A percentile compares a stretch with the other conserved stretches of the same genome.
Evolutionary conservation across 2,888 invertebrate species (phyloP).

Genomic region (Hofmannophila pseudospretella): DNA sequence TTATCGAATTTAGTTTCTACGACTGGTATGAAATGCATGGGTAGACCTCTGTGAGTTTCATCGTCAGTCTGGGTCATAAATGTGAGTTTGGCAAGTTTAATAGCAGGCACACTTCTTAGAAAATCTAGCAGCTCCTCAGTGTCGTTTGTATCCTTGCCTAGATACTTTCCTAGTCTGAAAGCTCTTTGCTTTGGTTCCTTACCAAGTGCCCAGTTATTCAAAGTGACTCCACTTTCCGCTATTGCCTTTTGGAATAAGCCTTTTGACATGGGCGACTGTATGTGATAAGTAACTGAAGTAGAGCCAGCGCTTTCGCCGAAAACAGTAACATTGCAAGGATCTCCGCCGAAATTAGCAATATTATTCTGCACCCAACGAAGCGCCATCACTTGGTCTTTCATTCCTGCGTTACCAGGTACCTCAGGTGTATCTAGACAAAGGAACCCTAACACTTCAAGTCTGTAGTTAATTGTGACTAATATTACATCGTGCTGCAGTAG

Average conservation of each 20-base stretch:
- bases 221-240: conserved; percentile 49
- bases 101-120: conserved; percentile 21
- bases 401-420: conserved; percentile 48
- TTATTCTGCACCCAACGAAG: conserved; percentile 39
- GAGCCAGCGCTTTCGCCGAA: conserved; percentile 65
- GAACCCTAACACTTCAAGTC: conserved; percentile 46
- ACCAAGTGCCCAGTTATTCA: conserved; percentile 26
- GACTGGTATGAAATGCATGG: conserved; percentile 35
- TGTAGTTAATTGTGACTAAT: conserved; percentile 53
- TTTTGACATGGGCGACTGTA: conserved; percentile 56
- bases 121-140: conserved; percentile 22
- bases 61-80: conserved; percentile 23
- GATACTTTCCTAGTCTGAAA: conserved; percentile 20
- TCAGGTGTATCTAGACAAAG: conserved; percentile 38
- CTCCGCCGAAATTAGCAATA: conserved; percentile 47
- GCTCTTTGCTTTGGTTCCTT: conserved; percentile 18
- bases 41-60: conserved; percentile 28
- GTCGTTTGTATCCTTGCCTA: conserved; percentile 23
- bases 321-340: conserved; percentile 49
- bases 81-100: conserved; percentile 24
- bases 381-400: conserved; percentile 47
- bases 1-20: conserved; percentile 33
- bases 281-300: conserved; percentile 47
- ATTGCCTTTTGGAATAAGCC: conserved; percentile 59
- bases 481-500: conserved; percentile 48